Evolutionary conservation across 2,888 invertebrate species (phyloP).

Genomic region (Leptodirus hochenwartii): DNA sequence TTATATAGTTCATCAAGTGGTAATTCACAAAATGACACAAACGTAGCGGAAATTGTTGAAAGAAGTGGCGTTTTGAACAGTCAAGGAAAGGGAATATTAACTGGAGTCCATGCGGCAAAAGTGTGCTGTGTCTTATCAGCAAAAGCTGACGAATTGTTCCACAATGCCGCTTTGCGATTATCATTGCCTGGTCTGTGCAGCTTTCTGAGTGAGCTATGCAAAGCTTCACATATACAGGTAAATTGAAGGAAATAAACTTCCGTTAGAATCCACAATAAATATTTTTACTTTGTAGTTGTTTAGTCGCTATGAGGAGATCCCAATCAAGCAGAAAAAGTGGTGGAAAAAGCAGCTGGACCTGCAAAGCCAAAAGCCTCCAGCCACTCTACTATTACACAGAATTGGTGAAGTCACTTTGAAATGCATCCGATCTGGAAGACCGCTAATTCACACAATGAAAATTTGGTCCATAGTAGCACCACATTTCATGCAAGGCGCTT

Average conservation of each 20-base stretch:
- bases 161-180: slow-evolving; percentile 71
- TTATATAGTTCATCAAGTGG: slow-evolving; percentile 13
- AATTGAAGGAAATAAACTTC: slow-evolving; percentile 5
- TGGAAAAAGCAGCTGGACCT: slow-evolving; percentile 24
- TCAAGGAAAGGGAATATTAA: slow-evolving; percentile 36
- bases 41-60: slow-evolving; percentile 52
- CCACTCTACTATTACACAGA: slow-evolving; percentile 53
- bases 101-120: slow-evolving; percentile 67
- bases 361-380: slow-evolving; percentile 26
- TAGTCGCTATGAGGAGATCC: slow-evolving; percentile 19
- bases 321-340: slow-evolving; percentile 28
- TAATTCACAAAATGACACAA: slow-evolving; percentile 43
- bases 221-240: slow-evolving; percentile 70
- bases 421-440: slow-evolving; percentile 71
- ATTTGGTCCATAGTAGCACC: slow-evolving; percentile 86
- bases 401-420: slow-evolving; percentile 78
- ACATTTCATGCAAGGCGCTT: slow-evolving; percentile 90
- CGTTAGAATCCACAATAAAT: neutral
- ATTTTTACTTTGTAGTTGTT: slow-evolving; percentile 19
- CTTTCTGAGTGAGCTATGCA: slow-evolving; percentile 66
- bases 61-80: slow-evolving; percentile 31
- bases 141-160: slow-evolving; percentile 79
- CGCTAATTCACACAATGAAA: slow-evolving; percentile 78
- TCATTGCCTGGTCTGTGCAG: slow-evolving; percentile 69
- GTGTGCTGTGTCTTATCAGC: slow-evolving; percentile 80